These are phyloP conservation scores for Aspidiotus destructor DNA, from an alignment of 2,888 invertebrate genomes.

Conservation along the genomic window DNA sequence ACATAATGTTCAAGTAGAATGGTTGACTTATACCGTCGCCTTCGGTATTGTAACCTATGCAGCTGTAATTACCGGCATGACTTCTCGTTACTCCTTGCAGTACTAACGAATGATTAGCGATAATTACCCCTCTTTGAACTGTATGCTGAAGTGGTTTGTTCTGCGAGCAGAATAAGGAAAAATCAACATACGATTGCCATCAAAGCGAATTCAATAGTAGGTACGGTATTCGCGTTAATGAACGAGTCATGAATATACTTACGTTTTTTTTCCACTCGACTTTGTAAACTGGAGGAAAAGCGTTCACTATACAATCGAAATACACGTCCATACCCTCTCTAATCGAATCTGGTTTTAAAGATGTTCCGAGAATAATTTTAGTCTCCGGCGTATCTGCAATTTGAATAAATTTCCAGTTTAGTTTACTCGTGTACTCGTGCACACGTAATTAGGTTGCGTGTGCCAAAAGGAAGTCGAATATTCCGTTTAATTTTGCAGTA, in stretches of 20 bases:
- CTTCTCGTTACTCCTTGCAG: conserved; percentile 67
- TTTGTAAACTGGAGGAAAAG: conserved; percentile 68
- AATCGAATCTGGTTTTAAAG: conserved; percentile 66
- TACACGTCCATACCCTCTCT: conserved; percentile 72
- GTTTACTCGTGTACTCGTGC: too few relatives aligned
- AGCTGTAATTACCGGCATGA: conserved; percentile 78
- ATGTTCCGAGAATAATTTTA: conserved; percentile 59
- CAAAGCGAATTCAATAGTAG: background rate
- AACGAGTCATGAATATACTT: conserved; percentile 44
- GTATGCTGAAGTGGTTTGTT: conserved; percentile 76
- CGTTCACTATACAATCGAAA: conserved; percentile 67
- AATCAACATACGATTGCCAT: too few relatives aligned
- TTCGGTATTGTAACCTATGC: conserved; percentile 82
- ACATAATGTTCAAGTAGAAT: conserved; percentile 76
- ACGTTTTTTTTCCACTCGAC: conserved; percentile 73
- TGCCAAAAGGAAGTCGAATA: too few relatives aligned
- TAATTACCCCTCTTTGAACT: conserved; percentile 75
- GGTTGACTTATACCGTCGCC: conserved; percentile 77
- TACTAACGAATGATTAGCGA: conserved; percentile 70
- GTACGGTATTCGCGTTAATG: background rate
- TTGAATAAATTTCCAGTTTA: background rate
- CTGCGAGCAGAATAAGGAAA: conserved; percentile 43
- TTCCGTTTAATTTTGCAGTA: too few relatives aligned
- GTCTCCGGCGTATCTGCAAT: conserved; percentile 59
- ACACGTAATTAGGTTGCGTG: too few relatives aligned